These are phyloP conservation scores for Phasia obesa DNA, from an alignment of 2,888 invertebrate species.

Conservation along the genomic window DNA sequence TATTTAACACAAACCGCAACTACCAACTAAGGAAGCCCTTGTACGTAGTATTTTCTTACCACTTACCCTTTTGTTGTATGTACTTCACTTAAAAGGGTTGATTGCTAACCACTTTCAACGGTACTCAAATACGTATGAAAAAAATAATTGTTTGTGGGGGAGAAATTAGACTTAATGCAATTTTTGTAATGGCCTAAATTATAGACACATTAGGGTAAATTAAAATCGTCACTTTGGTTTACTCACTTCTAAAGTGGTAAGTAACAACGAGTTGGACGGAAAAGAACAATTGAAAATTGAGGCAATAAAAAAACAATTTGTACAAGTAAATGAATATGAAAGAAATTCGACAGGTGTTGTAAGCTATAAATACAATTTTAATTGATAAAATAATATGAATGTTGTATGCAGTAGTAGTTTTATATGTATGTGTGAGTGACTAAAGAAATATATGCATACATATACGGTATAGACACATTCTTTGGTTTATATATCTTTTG, in stretches of 20 bases:
- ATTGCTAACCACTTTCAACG: conserved; percentile 11
- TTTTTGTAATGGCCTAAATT: conserved; percentile 82
- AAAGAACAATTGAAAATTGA: conserved; percentile 25
- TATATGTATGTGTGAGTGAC: no score
- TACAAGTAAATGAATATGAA: conserved; percentile 35
- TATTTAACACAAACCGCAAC: conserved; percentile 34
- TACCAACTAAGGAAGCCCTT: conserved; percentile 45
- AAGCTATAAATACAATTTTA: conserved; percentile 38
- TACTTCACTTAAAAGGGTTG: conserved; percentile 51
- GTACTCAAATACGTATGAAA: not conserved
- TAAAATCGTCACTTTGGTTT: conserved; percentile 78
- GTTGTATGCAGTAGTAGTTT: not conserved
- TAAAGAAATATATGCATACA: no score
- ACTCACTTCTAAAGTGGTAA: not conserved
- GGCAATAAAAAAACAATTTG: conserved; percentile 62
- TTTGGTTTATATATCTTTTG: no score
- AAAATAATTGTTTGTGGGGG: conserved; percentile 32
- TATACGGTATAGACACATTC: no score
- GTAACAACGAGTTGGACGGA: conserved; percentile 7
- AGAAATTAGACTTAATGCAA: conserved; percentile 72
- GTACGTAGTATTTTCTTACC: conserved; percentile 9
- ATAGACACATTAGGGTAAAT: conserved; percentile 82
- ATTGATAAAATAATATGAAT: conserved; percentile 36
- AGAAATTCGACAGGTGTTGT: conserved; percentile 66
- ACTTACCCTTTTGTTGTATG: conserved; percentile 32